phyloP scores from a whole-genome alignment of 2,113 vertebrate species.

The Platichthys stellatus region DNA sequence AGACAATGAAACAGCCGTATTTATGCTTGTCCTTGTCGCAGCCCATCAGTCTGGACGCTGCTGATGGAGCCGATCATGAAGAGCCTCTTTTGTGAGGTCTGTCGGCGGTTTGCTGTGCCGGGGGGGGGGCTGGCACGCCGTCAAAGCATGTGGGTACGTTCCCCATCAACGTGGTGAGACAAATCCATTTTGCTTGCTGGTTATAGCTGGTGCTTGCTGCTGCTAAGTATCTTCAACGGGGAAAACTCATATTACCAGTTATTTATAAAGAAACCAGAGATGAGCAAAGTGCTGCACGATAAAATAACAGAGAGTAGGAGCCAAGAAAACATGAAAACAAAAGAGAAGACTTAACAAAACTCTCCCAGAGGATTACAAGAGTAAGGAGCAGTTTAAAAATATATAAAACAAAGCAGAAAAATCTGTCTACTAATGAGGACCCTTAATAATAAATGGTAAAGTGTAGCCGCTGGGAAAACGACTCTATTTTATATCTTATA shows the following conservation, averaged over 20 bases:
- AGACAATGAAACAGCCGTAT: slow-evolving; percentile 52
- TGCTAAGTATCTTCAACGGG: too few relatives aligned
- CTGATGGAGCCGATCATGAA: neutral
- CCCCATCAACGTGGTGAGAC: slow-evolving; percentile 5
- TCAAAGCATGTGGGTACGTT: slow-evolving; percentile 25
- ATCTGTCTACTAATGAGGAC: too few relatives aligned
- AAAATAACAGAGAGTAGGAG: neutral
- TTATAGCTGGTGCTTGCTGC: slow-evolving; percentile 4
- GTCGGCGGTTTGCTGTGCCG: slow-evolving; percentile 22
- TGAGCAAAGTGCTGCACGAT: neutral
- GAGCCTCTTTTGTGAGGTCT: slow-evolving; percentile 32
- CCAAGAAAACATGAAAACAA: neutral
- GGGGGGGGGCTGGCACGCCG: slow-evolving; percentile 35
- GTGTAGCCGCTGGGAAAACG: too few relatives aligned
- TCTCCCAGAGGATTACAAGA: too few relatives aligned
- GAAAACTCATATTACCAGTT: too few relatives aligned
- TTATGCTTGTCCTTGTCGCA: slow-evolving; percentile 63
- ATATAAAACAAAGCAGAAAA: too few relatives aligned
- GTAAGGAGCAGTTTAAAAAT: too few relatives aligned
- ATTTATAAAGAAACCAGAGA: too few relatives aligned
- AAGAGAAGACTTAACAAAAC: neutral
- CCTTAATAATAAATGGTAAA: too few relatives aligned
- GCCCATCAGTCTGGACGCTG: slow-evolving; percentile 45
- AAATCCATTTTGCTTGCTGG: slow-evolving; percentile 24
- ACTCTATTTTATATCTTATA: too few relatives aligned